A percentile compares a stretch with the other conserved stretches of the same genome.
These are phyloP conservation scores for Timandra comae DNA, from an alignment of 2,888 invertebrate species.

Conservation along the genomic window DNA sequence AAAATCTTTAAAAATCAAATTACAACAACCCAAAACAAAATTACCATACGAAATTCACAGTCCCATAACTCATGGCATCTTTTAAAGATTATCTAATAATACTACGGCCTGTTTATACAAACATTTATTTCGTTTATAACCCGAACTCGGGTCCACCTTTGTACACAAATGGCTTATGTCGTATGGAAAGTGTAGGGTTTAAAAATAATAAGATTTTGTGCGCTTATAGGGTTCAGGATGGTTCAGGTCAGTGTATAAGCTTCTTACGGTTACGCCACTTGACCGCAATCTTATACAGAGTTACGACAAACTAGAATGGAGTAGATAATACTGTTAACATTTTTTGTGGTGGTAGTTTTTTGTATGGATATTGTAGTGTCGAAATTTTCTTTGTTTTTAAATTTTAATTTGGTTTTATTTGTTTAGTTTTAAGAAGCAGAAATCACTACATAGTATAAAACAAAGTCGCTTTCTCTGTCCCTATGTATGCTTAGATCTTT, in stretches of 20 bases:
- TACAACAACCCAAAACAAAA: too few species aligned
- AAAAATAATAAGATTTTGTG: conserved; percentile 49
- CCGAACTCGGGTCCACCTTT: conserved; percentile 4
- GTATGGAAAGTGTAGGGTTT: conserved; percentile 29
- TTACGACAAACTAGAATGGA: conserved; percentile 1
- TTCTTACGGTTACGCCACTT: conserved; percentile 50
- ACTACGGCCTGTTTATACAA: not conserved
- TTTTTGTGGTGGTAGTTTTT: too few species aligned
- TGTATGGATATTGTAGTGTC: too few species aligned
- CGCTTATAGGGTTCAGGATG: conserved; percentile 43
- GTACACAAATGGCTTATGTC: conserved; percentile 24
- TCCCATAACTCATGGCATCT: not conserved
- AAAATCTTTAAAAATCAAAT: too few species aligned
- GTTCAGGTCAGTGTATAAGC: conserved; percentile 44
- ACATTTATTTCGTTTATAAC: not conserved
- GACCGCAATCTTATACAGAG: conserved; percentile 44
- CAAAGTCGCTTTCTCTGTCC: too few species aligned
- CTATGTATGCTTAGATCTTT: too few species aligned
- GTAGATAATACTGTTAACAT: not conserved
- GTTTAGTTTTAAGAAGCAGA: too few species aligned
- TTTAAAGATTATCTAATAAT: not conserved
- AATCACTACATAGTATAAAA: too few species aligned
- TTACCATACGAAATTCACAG: too few species aligned
- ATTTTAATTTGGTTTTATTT: too few species aligned
- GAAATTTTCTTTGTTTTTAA: too few species aligned